These are phyloP conservation scores for Drosophila colorata DNA, from an alignment of 2,888 invertebrate genomes.

Conservation along the genomic window DNA sequence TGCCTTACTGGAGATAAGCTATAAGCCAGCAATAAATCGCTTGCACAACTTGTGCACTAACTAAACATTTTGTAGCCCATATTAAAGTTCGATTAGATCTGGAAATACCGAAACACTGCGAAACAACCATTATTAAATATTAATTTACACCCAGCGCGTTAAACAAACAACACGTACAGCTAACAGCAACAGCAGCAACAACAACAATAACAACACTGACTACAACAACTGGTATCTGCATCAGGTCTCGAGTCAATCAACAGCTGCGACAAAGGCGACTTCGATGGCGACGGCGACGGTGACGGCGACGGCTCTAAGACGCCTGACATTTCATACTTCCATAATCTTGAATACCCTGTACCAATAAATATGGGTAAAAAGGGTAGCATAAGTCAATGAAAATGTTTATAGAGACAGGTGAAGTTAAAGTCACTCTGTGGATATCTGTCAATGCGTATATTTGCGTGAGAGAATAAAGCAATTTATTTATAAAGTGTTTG, in stretches of 20 bases:
- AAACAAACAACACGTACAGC: slow-evolving; percentile 78
- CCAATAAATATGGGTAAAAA: accelerated
- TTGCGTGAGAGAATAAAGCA: no score
- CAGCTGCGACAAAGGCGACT: slow-evolving; percentile 54
- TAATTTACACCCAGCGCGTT: slow-evolving; percentile 81
- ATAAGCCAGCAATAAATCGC: slow-evolving; percentile 28
- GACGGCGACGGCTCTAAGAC: slow-evolving; percentile 28
- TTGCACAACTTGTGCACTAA: slow-evolving; percentile 40
- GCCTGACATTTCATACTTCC: slow-evolving; percentile 58
- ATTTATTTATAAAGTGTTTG: no score
- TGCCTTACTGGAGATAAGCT: slow-evolving; percentile 48
- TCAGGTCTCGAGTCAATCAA: slow-evolving; percentile 68
- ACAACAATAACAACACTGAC: slow-evolving; percentile 35
- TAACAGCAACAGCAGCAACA: slow-evolving; percentile 42
- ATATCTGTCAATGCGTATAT: no score
- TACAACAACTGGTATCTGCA: slow-evolving; percentile 60
- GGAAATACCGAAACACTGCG: slow-evolving; percentile 48
- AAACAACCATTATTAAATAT: slow-evolving; percentile 81
- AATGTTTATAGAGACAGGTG: no score
- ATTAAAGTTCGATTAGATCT: slow-evolving; percentile 71
- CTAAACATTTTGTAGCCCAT: slow-evolving; percentile 49
- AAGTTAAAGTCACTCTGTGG: no score
- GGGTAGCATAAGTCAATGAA: not conserved
- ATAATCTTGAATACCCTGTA: slow-evolving; percentile 57
- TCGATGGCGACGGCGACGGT: slow-evolving; percentile 27